Evolutionary conservation across 2,888 invertebrate genomes (phyloP).

Genomic region (Leptopterna dolabrata): DNA sequence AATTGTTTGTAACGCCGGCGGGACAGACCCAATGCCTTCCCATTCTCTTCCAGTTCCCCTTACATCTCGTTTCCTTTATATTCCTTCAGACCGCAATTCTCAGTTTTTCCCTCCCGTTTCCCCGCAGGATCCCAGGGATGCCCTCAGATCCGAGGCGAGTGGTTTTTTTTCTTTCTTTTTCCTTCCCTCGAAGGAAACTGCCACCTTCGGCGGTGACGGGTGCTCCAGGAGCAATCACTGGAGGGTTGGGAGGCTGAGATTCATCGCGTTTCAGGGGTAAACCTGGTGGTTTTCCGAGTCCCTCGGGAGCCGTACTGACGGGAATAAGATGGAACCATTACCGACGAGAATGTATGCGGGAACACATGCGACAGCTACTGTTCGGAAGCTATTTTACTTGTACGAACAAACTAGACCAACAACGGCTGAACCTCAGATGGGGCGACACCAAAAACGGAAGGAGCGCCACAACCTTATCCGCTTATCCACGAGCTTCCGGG

Average conservation of each 20-base stretch:
- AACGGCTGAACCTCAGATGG: no score
- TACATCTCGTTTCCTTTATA: slow-evolving; percentile 49
- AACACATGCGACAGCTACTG: not conserved
- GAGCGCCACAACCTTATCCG: no score
- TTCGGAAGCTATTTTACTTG: not conserved
- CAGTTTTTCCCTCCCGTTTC: slow-evolving; percentile 13
- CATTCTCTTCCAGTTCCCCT: slow-evolving; percentile 26
- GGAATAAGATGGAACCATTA: not conserved
- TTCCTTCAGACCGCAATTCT: slow-evolving; percentile 54
- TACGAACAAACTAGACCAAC: no score
- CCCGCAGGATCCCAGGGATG: not conserved
- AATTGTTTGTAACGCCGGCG: slow-evolving; percentile 61
- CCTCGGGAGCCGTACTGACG: not conserved
- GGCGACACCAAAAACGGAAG: no score
- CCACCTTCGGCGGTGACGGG: slow-evolving; percentile 7
- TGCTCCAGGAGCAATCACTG: slow-evolving; percentile 7
- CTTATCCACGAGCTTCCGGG: no score
- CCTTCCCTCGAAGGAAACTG: not conserved
- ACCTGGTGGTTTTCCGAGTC: not conserved
- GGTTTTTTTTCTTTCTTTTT: not conserved
- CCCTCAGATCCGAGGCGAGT: not conserved
- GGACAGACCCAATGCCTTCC: slow-evolving; percentile 44
- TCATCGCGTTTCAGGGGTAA: not conserved
- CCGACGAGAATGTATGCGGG: not conserved
- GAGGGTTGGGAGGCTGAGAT: not conserved